Base-by-base conservation (phyloP, 2,113 vertebrate genomes). In the Acinonyx jubatus region DNA sequence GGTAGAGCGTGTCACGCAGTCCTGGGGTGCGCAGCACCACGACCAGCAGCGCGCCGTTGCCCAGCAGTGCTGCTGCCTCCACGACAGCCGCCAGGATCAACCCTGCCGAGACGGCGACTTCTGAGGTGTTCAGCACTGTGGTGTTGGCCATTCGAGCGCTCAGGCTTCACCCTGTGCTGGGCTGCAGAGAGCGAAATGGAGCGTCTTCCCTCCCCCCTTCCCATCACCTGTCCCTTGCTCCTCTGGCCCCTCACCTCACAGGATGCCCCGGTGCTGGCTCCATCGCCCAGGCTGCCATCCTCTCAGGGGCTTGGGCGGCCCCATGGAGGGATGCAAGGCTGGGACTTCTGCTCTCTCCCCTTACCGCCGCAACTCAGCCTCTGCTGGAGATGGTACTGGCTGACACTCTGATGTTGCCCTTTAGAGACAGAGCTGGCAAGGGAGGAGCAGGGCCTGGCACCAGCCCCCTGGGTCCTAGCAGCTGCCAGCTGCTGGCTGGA, bases 1-100 rank as follows among this genome's bases (percentile, higher is more conserved):
- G 99, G 2, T 99, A 99, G 97, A 99, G 98, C 94, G 99, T 99
- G 92, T 99, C 99, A 89, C 99, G 99, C 93, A 99, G 99, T 41
- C 99, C 99, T 1, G 99, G 99, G 0, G 99, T 99, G 98, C 99
- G 99, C 41, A 99, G 98, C 76, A 99, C 99, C 87, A 99, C 99
- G 0, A 99, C 97, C 97, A 99, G 98, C 87, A 99, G 99, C 14
- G 99, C 99, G 0, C 98, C 98, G 97, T 99, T 99, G 97, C 99
- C 99, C 86, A 99, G 98, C 85, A 99, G 97, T 2, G 99, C 99
- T 0, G 99, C 98, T 33, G 99, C 97, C 80, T 99, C 99, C 99
- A 99, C 99, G 97, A 99, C 98, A 92, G 99, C 98, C 69, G 99
- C 98, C 74, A 99, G 99, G 50, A 99, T 87, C 91, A 99, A 98